Conservation (phyloP, 2,797 vertebrate species). For the Microctenopoma lineatum region DNA sequence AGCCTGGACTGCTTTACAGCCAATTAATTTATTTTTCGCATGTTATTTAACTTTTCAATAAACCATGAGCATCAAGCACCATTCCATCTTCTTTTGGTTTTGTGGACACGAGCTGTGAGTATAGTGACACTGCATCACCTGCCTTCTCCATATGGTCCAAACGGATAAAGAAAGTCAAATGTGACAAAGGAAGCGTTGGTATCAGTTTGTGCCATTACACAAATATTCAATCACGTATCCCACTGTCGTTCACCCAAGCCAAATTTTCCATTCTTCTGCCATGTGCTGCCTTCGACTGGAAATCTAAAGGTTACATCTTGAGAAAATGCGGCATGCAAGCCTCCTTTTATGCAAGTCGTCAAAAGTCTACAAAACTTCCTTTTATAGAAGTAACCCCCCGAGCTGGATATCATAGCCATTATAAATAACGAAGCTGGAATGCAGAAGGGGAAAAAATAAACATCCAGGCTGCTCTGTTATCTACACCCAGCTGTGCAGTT, state of each 20-base stretch:
- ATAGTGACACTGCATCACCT: too few relatives aligned
- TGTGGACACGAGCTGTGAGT: too few relatives aligned
- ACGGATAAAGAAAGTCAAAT: too few relatives aligned
- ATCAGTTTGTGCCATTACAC: too few relatives aligned
- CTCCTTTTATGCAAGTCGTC: conserved; percentile 52
- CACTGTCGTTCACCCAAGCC: conserved; percentile 34
- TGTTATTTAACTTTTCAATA: too few relatives aligned
- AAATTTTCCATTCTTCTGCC: conserved; percentile 53
- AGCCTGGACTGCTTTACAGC: too few relatives aligned
- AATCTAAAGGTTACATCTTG: conserved; percentile 70
- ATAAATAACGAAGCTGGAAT: conserved; percentile 80
- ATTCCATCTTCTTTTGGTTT: too few relatives aligned
- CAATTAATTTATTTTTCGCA: too few relatives aligned
- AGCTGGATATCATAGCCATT: conserved; percentile 75
- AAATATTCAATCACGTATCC: conserved; percentile 36
- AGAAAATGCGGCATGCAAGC: conserved; percentile 63
- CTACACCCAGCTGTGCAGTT: conserved; percentile 72
- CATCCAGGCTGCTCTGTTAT: conserved; percentile 69
- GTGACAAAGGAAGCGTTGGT: too few relatives aligned
- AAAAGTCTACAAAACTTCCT: conserved; percentile 76
- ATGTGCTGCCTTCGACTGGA: conserved; percentile 56
- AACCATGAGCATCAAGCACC: too few relatives aligned
- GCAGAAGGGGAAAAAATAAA: conserved; percentile 76
- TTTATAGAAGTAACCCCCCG: conserved; percentile 80
- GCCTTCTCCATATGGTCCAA: too few relatives aligned